Evolutionary conservation across 2,113 vertebrate species (phyloP).

Genomic region (Gallinago jamesoni): DNA sequence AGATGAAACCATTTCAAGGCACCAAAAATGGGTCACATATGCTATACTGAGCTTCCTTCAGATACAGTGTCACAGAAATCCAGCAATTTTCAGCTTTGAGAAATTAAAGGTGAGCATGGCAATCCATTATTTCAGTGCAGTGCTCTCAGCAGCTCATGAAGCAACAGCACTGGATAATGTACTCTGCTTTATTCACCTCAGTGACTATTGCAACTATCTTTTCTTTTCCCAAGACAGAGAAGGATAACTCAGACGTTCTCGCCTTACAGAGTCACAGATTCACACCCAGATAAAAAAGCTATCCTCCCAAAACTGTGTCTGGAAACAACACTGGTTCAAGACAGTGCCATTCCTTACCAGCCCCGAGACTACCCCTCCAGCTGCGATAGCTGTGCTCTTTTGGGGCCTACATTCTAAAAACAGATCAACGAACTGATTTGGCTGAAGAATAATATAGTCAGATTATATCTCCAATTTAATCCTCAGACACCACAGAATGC

Average conservation of each 20-base stretch:
- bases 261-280: not conserved
- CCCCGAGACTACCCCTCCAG: not conserved
- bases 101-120: not conserved
- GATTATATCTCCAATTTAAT: not conserved
- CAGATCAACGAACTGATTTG: not conserved
- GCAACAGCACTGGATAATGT: not conserved
- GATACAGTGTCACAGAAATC: not conserved
- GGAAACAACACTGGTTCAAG: not conserved
- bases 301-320: not conserved
- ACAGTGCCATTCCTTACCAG: not conserved
- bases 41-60: not conserved
- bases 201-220: not conserved
- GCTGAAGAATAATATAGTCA: not conserved
- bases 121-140: not conserved
- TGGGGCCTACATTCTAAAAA: not conserved
- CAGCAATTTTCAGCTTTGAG: not conserved
- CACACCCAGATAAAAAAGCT: not conserved
- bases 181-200: not conserved
- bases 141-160: not conserved
- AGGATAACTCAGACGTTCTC: not conserved
- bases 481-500: not conserved
- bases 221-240: too few relatives aligned
- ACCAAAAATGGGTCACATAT: slow-evolving; percentile 27
- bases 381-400: not conserved
- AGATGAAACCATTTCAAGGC: slow-evolving; percentile 3